Conservation (phyloP, 1,140 invertebrate genomes). For the Heliconius hewitsoni region DNA sequence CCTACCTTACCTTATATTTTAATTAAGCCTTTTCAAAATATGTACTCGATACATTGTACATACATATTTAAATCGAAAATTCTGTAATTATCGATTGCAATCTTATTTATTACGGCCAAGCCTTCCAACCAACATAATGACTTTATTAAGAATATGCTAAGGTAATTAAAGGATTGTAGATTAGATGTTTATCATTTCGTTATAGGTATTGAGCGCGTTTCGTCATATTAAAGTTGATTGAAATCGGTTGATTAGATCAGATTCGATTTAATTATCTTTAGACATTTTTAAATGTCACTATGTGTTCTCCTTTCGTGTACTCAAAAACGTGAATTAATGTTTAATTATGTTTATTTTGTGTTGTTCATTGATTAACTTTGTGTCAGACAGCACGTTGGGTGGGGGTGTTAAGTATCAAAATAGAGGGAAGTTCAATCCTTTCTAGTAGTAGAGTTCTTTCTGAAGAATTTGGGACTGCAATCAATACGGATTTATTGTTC, state of each 20-base stretch:
- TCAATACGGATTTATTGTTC: too few relatives aligned
- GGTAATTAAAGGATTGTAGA: conserved; percentile 34
- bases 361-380: too few relatives aligned
- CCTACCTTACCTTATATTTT: neutral
- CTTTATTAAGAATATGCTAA: conserved; percentile 36
- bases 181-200: conserved; percentile 29
- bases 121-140: conserved; percentile 23
- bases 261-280: neutral
- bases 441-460: too few relatives aligned
- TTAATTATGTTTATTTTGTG: too few relatives aligned
- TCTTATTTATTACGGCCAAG: conserved; percentile 22
- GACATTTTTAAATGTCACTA: too few relatives aligned
- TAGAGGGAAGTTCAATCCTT: too few relatives aligned
- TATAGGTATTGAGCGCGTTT: conserved; percentile 8
- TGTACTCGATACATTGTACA: neutral
- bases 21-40: neutral
- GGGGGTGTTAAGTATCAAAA: too few relatives aligned
- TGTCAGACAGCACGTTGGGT: too few relatives aligned
- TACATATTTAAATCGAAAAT: neutral
- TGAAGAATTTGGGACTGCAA: too few relatives aligned
- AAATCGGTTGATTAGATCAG: neutral
- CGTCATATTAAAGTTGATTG: neutral
- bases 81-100: conserved; percentile 11
- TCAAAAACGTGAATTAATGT: too few relatives aligned
- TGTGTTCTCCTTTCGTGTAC: too few relatives aligned